These are phyloP conservation scores for Nerophis lumbriciformis DNA, from an alignment of 2,113 vertebrate genomes.

Conservation along the genomic window DNA sequence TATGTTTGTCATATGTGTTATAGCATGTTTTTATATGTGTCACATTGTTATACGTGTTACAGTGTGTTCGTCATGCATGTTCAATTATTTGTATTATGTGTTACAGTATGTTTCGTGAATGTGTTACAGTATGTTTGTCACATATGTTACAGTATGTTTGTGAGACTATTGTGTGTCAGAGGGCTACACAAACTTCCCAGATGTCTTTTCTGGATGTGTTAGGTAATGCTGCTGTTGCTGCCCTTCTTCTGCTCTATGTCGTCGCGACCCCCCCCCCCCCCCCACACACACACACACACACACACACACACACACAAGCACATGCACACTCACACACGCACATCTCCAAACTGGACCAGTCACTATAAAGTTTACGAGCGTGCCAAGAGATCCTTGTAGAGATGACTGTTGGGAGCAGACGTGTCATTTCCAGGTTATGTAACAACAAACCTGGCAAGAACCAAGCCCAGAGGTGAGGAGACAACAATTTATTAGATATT, in stretches of 20 bases:
- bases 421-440: constrained; percentile 59
- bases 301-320: neutral
- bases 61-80: no score
- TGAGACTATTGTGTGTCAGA: neutral
- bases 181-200: constrained; percentile 29
- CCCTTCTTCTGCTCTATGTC: constrained; percentile 37
- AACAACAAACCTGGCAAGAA: constrained; percentile 46
- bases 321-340: neutral
- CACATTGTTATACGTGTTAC: no score
- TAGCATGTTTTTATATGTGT: no score
- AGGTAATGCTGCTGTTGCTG: constrained; percentile 33
- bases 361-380: constrained; percentile 8
- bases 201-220: constrained; percentile 54
- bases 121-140: no score
- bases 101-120: neutral
- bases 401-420: constrained; percentile 44
- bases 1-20: no score
- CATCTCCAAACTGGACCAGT: constrained; percentile 20
- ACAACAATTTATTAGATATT: neutral
- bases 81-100: no score
- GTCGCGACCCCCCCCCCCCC: no score
- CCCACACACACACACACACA: constrained; percentile 10
- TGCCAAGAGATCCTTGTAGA: constrained; percentile 50
- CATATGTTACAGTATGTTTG: neutral
- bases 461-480: constrained; percentile 15